phyloP scores from a whole-genome alignment of 2,797 vertebrate species.

The Macrochelys suwanniensis region DNA sequence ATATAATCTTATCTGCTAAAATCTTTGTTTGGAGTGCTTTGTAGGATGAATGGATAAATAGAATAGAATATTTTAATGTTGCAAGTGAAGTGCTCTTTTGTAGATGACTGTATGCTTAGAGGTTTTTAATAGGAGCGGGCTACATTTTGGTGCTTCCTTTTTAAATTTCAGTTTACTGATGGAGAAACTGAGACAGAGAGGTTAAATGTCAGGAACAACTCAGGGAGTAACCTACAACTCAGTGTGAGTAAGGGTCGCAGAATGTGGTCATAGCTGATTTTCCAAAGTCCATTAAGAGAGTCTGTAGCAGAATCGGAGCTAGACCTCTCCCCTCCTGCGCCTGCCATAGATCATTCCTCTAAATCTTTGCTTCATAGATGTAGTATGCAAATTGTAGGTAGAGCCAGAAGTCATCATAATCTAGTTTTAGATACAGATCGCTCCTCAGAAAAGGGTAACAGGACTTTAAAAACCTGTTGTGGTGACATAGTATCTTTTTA shows the following conservation, averaged over 20 bases:
- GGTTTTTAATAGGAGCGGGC: not conserved
- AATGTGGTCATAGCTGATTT: not conserved
- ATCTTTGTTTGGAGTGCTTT: not conserved
- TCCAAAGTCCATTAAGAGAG: not conserved
- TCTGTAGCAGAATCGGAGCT: not conserved
- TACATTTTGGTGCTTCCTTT: not conserved
- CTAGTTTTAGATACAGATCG: not conserved
- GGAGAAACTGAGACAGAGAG: not conserved
- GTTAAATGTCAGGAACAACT: not conserved
- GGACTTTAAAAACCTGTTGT: not conserved
- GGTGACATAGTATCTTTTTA: not conserved
- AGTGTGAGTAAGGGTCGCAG: not conserved
- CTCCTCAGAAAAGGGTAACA: not conserved
- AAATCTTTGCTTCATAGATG: not conserved
- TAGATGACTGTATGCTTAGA: not conserved
- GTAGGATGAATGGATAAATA: not conserved
- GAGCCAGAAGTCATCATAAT: not conserved
- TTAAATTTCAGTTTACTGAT: not conserved
- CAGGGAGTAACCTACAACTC: not conserved
- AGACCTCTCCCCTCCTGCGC: not conserved
- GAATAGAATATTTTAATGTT: not conserved
- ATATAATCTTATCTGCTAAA: not conserved
- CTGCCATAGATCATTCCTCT: not conserved
- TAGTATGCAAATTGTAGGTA: not conserved
- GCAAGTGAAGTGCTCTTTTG: not conserved